Base-by-base conservation (phyloP, 2,888 invertebrate genomes). In the Pseudococcus jackbeardsleyi region DNA sequence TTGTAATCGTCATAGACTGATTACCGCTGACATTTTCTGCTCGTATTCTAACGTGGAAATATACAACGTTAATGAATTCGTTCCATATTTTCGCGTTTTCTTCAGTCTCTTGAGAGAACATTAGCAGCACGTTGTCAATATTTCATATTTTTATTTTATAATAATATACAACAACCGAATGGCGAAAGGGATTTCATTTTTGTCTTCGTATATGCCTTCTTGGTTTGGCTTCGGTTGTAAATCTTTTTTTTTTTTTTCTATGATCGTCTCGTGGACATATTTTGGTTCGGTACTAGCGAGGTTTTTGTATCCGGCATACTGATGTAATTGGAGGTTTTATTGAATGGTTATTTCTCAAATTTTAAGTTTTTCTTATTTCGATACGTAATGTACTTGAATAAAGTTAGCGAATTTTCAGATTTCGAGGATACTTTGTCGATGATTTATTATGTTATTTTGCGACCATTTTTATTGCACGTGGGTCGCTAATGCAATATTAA, bases 101-200 rank as follows among this genome's bases (percentile, higher is more conserved):
- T 82, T 82, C 19, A 9, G 79, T 46, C 79, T 82, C 79, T 82
- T n/a, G 79, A 82, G 79, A 82, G 79, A 39, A 82, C 79, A 82
- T 82, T 82, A 82, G 79, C 46, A 22, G 42, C 79, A 46, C 79
- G 79, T 82, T 82, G 79, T 82, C 79, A 82, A 82, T 82, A 82
- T 82, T 82, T 82, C 79, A 82, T 82, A 11, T 46, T 82, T 82
- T 82, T 42, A 72, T 82, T 82, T 82, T 15, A 9, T 46, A 82
- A 33, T 26, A 26, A 82, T 82, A 42, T 82, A 82, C 79, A 42
- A 82, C 39, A 19, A 46, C 19, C 79, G 8, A 46, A 46, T 42
- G 79, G 79, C 79, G 19, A 82, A 82, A 46, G 79, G 46, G 46
- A 46, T 46, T 19, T 82, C 79, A 19, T 82, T 82, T 82, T 82